Evolutionary conservation across 2,113 vertebrate species (phyloP).

Genomic region (Sebastes schlegelii): DNA sequence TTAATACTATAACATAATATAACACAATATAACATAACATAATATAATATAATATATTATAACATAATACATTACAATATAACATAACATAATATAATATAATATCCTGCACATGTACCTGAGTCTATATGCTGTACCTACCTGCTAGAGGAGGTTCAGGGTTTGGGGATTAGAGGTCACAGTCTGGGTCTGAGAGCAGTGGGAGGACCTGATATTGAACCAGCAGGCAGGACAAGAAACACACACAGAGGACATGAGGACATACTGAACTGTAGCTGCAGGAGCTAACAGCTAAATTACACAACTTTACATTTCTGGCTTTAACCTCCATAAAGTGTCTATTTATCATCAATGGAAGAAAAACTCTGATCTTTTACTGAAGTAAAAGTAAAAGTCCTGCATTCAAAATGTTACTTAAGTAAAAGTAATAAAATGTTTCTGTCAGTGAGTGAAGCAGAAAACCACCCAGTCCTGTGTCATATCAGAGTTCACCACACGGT

Average conservation of each 20-base stretch:
- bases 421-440: no score
- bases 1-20: no score
- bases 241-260: no score
- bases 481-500: slow-evolving; percentile 20
- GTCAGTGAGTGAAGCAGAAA: neutral
- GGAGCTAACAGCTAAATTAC: neutral
- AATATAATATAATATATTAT: neutral
- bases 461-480: neutral
- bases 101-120: neutral
- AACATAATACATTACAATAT: neutral
- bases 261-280: neutral
- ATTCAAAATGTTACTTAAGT: no score
- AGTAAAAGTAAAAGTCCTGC: no score
- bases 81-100: no score
- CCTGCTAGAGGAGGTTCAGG: neutral
- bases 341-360: no score
- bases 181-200: neutral
- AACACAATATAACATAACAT: no score
- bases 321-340: no score
- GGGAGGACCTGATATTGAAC: neutral
- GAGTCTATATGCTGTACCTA: neutral
- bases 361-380: no score
- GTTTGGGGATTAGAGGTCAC: neutral
- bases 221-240: no score
- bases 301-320: no score